Evolutionary conservation across 2,797 vertebrate species (phyloP).

Genomic region (Pygocentrus nattereri): DNA sequence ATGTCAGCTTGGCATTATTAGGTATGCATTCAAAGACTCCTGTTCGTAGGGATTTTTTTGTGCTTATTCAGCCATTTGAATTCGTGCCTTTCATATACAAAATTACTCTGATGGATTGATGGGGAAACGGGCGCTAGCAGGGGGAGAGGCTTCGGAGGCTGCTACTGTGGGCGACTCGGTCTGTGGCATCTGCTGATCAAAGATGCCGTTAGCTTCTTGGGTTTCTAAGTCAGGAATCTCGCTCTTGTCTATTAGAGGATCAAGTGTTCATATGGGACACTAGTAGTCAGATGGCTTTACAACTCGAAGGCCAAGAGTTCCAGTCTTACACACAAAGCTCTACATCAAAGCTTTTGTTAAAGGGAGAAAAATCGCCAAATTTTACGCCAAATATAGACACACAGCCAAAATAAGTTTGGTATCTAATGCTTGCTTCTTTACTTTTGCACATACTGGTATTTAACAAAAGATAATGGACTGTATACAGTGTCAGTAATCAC

Average conservation of each 20-base stretch:
- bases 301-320: background rate
- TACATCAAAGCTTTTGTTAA: background rate
- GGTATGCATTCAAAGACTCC: constrained; percentile 81
- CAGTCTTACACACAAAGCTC: background rate
- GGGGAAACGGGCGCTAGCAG: constrained; percentile 84
- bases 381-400: background rate
- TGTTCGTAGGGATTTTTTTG: constrained; percentile 84
- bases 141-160: constrained; percentile 80
- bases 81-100: constrained; percentile 91
- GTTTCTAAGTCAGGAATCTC: constrained; percentile 39
- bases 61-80: constrained; percentile 97
- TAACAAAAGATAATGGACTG: background rate
- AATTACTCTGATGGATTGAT: constrained; percentile 90
- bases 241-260: constrained; percentile 6
- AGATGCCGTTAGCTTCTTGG: constrained; percentile 41
- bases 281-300: background rate
- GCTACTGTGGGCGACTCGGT: constrained; percentile 63
- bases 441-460: background rate
- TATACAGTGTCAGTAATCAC: no score
- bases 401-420: background rate
- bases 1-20: constrained; percentile 87
- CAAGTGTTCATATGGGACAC: background rate
- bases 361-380: background rate
- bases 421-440: no score
- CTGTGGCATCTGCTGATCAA: constrained; percentile 65